Conservation (phyloP, 2,113 vertebrate species). For the Dasyornis broadbenti region DNA sequence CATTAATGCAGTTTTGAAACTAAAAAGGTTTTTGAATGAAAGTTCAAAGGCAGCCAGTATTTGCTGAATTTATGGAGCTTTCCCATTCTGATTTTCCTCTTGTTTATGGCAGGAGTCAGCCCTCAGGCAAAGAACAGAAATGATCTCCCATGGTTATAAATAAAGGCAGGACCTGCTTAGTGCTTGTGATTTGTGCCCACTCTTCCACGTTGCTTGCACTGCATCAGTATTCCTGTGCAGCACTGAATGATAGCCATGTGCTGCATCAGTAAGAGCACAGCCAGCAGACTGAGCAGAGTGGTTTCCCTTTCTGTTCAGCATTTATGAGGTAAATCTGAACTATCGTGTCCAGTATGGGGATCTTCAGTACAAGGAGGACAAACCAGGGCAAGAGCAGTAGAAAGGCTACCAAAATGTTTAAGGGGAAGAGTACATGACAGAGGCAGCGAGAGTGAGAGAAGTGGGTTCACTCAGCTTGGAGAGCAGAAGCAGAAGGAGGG, state of each 20-base stretch:
- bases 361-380: background rate
- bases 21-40: background rate
- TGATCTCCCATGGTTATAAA: background rate
- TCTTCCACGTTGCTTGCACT: background rate
- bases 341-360: background rate
- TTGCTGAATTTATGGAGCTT: background rate
- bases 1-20: background rate
- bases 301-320: background rate
- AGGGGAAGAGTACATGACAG: background rate
- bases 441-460: background rate
- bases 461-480: background rate
- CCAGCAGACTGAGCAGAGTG: background rate
- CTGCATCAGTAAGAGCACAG: background rate
- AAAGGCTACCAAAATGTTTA: background rate
- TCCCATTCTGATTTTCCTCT: background rate
- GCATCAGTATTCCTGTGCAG: background rate
- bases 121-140: background rate
- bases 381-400: background rate
- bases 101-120: background rate
- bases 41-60: background rate
- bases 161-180: background rate
- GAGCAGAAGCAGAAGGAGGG: background rate
- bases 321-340: background rate
- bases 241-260: fast-evolving
- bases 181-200: background rate